Conservation (phyloP, 2,113 vertebrate genomes). For the Oncorhynchus kisutch region DNA sequence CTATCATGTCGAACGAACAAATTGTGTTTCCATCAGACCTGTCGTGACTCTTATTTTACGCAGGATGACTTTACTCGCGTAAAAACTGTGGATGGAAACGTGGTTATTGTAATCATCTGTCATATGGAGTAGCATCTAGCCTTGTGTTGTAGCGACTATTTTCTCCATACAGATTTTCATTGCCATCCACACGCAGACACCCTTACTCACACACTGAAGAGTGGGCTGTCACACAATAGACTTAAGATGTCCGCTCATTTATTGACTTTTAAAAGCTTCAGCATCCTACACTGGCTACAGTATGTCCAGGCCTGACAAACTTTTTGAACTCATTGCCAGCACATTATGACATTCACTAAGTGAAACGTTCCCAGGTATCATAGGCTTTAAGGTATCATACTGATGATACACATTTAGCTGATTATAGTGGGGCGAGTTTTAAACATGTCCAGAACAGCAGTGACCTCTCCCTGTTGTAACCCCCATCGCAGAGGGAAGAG, state of each 20-base stretch:
- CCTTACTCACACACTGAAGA: slow-evolving; percentile 8
- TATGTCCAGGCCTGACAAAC: not conserved
- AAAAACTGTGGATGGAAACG: no score
- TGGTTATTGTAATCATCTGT: not conserved
- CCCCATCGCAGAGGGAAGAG: slow-evolving; percentile 15
- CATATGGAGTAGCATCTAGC: not conserved
- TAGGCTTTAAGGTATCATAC: not conserved
- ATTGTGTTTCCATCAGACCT: no score
- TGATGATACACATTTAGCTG: slow-evolving; percentile 8
- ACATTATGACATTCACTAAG: not conserved
- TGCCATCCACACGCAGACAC: slow-evolving; percentile 16
- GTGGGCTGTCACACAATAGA: not conserved
- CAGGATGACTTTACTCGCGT: not conserved
- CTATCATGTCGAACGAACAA: no score
- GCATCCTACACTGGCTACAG: not conserved
- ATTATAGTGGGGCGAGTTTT: slow-evolving; percentile 19
- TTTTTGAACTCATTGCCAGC: slow-evolving; percentile 10
- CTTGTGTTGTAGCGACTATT: slow-evolving; percentile 3
- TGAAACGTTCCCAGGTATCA: slow-evolving; percentile 3
- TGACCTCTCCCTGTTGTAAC: slow-evolving; percentile 33
- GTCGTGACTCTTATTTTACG: not conserved
- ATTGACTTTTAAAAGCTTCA: not conserved
- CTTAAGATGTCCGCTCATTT: not conserved
- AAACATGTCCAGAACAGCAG: slow-evolving; percentile 2
- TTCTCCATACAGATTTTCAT: slow-evolving; percentile 6